Evolutionary conservation across 1,140 invertebrate genomes (phyloP), one percentile per base, ranked within the genome.

Genomic region (Ips typographus): DNA sequence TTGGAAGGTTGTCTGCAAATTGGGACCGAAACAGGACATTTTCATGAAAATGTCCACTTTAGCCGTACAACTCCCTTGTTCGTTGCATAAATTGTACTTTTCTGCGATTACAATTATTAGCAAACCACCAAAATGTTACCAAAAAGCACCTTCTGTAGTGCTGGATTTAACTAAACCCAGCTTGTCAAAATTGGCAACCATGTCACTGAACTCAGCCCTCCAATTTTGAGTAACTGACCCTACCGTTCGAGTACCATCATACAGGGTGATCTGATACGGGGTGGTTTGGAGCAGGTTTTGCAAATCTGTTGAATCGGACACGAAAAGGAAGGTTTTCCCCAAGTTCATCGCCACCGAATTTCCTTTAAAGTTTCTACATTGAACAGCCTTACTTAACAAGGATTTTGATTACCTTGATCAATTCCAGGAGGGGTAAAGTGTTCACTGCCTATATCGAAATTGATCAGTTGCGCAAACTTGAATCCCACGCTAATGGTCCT

Each of bases 241-340:
- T 7, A 68, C 40, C 1, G 58, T 44, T 39, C 71, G 53, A 8
- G 53, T 55, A 51, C 63, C 75, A 2, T 68, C 52, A 36, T 51
- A 65, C 2, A 79, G 64, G 2, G 51, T 63, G 1, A 79, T 56
- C 39, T 73, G 72, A 6, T 75, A 63, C 4, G 72, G 70, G 40
- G 72, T 52, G 2, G 56, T 59, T 41, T 74, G 61, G 8, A 79
- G 47, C 4, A 69, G 52, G 36, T 71, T 53, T 38, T 70, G 62
- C 5, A 79, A 60, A n/a, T 68, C 52, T 0, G 70, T 53, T 0
- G 72, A 60, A 5, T 65, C 59, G 38, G 58, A 69, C 4, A 73
- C 53, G 53, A 78, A 78, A 3, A 79, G 43, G 56, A 71, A 70
- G 0, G 78, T 77, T 71, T 76, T 78, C 5, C 77, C 77, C n/a